These are phyloP conservation scores for Eciton burchellii DNA, from an alignment of 1,140 invertebrate species.

Conservation along the genomic window DNA sequence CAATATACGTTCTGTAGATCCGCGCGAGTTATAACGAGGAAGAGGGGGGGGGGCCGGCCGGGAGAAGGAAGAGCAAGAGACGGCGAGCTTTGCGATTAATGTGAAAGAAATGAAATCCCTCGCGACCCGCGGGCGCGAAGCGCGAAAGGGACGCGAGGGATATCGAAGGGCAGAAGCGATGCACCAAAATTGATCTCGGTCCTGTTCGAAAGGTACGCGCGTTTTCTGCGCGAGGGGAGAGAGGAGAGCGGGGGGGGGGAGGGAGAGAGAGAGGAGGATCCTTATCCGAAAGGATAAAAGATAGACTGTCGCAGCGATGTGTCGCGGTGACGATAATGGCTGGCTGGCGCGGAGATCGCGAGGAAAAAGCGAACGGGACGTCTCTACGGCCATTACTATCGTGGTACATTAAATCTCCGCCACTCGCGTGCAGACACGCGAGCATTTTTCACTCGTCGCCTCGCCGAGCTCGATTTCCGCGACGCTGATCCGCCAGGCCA, in stretches of 20 bases:
- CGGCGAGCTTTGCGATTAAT: constrained; percentile 42
- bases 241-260: not conserved
- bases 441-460: constrained; percentile 68
- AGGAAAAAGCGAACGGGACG: constrained; percentile 55
- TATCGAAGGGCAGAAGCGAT: not conserved
- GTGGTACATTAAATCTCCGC: constrained; percentile 71
- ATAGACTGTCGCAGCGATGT: not conserved
- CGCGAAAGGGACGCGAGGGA: constrained; percentile 23
- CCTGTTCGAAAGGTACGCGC: constrained; percentile 4
- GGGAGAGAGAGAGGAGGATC: no score
- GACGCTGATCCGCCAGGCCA: constrained; percentile 20
- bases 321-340: constrained; percentile 39
- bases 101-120: constrained; percentile 48
- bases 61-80: not conserved
- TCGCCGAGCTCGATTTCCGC: constrained; percentile 63
- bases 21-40: constrained; percentile 35
- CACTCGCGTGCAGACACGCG: constrained; percentile 69
- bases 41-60: no score
- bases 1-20: constrained; percentile 56
- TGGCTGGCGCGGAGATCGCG: not conserved
- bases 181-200: constrained; percentile 40
- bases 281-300: no score
- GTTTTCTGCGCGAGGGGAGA: not conserved
- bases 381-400: constrained; percentile 70
- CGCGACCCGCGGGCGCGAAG: not conserved